phyloP scores from a whole-genome alignment of 1,140 invertebrate genomes.

The Brachionus plicatilis region DNA sequence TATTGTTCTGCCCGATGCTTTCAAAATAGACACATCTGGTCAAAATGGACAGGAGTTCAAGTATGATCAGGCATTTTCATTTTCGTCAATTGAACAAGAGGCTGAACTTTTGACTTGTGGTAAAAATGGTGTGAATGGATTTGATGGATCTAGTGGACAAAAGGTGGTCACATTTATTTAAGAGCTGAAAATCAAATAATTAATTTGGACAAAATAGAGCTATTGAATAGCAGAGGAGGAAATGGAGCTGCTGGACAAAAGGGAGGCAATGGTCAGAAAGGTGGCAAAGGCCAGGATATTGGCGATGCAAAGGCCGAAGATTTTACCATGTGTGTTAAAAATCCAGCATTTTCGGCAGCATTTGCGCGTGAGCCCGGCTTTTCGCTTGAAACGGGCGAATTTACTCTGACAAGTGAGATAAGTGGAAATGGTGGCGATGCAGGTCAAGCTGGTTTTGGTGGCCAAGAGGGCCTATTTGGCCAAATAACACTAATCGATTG shows the following conservation, averaged over 20 bases:
- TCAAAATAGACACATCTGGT: neutral
- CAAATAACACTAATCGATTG: neutral
- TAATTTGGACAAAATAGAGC: neutral
- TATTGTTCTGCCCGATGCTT: neutral
- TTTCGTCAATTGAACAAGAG: neutral
- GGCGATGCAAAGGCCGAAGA: neutral
- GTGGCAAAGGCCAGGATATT: neutral
- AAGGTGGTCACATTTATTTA: neutral
- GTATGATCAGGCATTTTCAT: neutral
- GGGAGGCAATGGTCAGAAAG: slow-evolving; percentile 4
- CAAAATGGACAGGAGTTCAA: neutral
- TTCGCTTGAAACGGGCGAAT: neutral
- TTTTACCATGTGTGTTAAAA: neutral
- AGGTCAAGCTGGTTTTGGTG: neutral
- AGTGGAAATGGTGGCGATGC: neutral
- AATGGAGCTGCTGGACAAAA: neutral
- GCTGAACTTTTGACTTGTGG: neutral
- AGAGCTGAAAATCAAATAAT: slow-evolving; percentile 1
- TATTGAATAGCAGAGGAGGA: neutral
- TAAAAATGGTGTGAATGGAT: neutral
- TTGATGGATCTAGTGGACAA: neutral
- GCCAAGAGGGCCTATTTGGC: neutral
- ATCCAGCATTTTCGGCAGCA: neutral
- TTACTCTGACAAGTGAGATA: neutral
- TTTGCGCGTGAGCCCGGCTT: neutral